These are phyloP conservation scores for Philereme vetulata DNA, from an alignment of 2,888 invertebrate species.

Conservation along the genomic window DNA sequence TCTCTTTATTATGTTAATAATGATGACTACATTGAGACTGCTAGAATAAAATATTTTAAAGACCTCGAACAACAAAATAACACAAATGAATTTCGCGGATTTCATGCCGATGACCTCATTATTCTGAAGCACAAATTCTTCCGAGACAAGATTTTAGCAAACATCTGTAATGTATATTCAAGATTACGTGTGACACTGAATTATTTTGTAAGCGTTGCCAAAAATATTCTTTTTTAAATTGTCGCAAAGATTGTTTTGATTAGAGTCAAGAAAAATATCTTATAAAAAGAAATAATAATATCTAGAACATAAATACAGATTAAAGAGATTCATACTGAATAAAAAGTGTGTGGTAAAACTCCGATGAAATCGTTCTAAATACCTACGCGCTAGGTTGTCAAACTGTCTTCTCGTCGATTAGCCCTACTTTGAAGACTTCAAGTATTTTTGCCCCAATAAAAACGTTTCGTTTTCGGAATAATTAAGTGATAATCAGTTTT, in stretches of 20 bases:
- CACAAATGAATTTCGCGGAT: slow-evolving; percentile 10
- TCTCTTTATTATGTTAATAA: no score
- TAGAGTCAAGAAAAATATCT: not conserved
- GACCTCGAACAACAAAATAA: not conserved
- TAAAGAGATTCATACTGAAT: not conserved
- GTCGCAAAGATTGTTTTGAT: not conserved
- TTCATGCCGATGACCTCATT: slow-evolving; percentile 21
- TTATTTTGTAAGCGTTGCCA: slow-evolving; percentile 3
- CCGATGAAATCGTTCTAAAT: not conserved
- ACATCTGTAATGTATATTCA: slow-evolving; percentile 14
- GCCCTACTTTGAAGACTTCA: not conserved
- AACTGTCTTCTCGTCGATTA: not conserved
- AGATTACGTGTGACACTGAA: slow-evolving; percentile 10
- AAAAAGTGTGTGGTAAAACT: not conserved
- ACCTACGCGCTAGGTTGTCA: not conserved
- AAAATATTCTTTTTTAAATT: slow-evolving; percentile 20
- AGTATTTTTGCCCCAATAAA: no score
- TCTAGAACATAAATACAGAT: not conserved
- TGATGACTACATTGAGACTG: no score
- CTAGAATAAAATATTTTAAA: not conserved
- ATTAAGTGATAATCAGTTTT: no score
- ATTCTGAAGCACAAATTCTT: slow-evolving; percentile 19
- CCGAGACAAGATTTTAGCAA: slow-evolving; percentile 20
- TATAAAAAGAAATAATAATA: not conserved
- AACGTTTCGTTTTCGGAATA: no score